Conservation (phyloP, 2,888 invertebrate genomes). For the Pegoplata infirma region DNA sequence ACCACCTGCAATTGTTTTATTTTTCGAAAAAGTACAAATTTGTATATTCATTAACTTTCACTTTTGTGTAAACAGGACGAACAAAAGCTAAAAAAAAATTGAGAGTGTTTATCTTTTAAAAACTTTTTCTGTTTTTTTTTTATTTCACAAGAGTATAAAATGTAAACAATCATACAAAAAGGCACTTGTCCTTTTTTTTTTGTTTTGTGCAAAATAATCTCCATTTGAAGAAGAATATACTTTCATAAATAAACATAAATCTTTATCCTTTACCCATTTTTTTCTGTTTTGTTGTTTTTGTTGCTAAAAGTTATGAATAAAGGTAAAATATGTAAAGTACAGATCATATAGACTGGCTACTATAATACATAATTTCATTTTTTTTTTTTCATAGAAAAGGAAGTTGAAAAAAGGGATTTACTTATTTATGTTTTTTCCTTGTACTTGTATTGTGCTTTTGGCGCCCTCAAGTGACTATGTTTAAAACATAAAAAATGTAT, state of each 20-base stretch:
- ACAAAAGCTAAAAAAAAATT: conserved; percentile 30
- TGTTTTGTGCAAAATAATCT: conserved; percentile 29
- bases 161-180: conserved; percentile 47
- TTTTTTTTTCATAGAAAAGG: not conserved
- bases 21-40: not conserved
- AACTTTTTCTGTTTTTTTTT: conserved; percentile 3
- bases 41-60: conserved; percentile 48
- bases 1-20: not conserved
- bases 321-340: conserved; percentile 13
- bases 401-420: conserved; percentile 22
- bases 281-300: conserved; percentile 1
- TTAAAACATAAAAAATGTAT: conserved; percentile 23
- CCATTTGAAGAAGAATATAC: conserved; percentile 24
- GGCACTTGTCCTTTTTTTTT: conserved; percentile 50
- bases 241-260: conserved; percentile 11
- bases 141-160: conserved; percentile 21
- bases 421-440: conserved; percentile 28
- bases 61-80: conserved; percentile 39
- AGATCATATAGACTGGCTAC: conserved; percentile 38
- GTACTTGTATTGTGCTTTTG: conserved; percentile 45
- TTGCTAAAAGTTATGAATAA: conserved; percentile 27
- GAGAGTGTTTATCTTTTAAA: conserved; percentile 35
- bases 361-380: too few relatives aligned
- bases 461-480: conserved; percentile 45
- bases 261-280: conserved; percentile 49